Evolutionary conservation across 2,797 vertebrate genomes (phyloP).

Genomic region (Hyperoplus lanceolatus): DNA sequence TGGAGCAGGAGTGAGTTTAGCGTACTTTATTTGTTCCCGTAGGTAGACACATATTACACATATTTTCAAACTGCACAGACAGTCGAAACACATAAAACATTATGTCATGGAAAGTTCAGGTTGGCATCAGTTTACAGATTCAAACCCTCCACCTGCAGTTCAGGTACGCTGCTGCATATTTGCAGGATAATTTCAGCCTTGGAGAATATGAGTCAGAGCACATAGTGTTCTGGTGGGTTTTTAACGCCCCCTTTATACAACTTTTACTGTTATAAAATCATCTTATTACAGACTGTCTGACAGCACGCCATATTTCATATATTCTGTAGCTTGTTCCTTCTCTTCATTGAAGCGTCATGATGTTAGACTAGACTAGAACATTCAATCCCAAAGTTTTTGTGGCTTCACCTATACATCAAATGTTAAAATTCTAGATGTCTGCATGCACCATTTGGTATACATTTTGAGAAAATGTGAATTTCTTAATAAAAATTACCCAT

Average conservation of each 20-base stretch:
- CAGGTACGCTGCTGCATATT: not conserved
- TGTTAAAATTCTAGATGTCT: not conserved
- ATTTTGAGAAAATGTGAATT: too few species aligned
- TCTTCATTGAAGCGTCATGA: not conserved
- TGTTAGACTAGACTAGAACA: not conserved
- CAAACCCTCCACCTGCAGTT: not conserved
- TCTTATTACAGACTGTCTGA: not conserved
- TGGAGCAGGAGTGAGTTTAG: not conserved
- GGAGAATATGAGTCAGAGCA: not conserved
- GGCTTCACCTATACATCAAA: not conserved
- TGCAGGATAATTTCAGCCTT: not conserved
- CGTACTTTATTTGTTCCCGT: too few species aligned
- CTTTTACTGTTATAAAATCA: not conserved
- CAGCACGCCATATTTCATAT: too few species aligned
- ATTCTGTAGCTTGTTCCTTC: not conserved
- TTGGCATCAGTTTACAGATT: slow-evolving; percentile 7
- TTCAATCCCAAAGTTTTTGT: not conserved
- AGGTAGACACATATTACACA: too few species aligned
- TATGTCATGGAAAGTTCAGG: not conserved
- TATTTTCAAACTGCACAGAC: too few species aligned
- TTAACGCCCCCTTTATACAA: not conserved
- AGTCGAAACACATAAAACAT: too few species aligned
- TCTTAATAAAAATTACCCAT: too few species aligned
- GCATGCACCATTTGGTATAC: not conserved
- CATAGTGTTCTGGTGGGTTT: not conserved